Evolutionary conservation across 2,797 vertebrate genomes (phyloP).

Genomic region (Crossoptilon crossoptilon): DNA sequence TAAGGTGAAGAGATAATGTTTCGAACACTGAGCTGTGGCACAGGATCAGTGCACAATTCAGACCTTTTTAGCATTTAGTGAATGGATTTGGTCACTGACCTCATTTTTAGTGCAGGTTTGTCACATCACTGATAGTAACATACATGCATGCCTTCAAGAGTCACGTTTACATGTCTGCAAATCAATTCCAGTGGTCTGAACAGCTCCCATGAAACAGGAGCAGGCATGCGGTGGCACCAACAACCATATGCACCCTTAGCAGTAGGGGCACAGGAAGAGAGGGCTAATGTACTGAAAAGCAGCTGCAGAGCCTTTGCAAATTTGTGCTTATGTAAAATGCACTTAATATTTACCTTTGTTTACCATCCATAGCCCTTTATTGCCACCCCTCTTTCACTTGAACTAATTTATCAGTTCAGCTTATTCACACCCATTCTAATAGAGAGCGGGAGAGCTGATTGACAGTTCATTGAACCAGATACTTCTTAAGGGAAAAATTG

Average conservation of each 20-base stretch:
- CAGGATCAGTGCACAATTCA: not conserved
- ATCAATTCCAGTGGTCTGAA: not conserved
- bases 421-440: not conserved
- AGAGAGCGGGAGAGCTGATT: slow-evolving; percentile 40
- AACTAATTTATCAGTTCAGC: not conserved
- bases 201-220: not conserved
- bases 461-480: slow-evolving; percentile 57
- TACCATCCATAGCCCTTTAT: not conserved
- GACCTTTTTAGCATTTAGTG: not conserved
- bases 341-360: not conserved
- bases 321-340: not conserved
- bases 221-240: not conserved
- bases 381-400: not conserved
- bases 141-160: not conserved
- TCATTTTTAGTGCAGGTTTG: not conserved
- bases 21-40: not conserved
- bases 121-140: not conserved
- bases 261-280: not conserved
- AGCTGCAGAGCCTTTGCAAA: not conserved
- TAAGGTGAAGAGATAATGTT: slow-evolving; percentile 5
- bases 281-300: not conserved
- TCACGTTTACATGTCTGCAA: not conserved
- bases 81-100: not conserved
- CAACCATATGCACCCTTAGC: not conserved
- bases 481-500: slow-evolving; percentile 60